Conservation (phyloP, 2,888 invertebrate genomes). For the Tinea trinotella region DNA sequence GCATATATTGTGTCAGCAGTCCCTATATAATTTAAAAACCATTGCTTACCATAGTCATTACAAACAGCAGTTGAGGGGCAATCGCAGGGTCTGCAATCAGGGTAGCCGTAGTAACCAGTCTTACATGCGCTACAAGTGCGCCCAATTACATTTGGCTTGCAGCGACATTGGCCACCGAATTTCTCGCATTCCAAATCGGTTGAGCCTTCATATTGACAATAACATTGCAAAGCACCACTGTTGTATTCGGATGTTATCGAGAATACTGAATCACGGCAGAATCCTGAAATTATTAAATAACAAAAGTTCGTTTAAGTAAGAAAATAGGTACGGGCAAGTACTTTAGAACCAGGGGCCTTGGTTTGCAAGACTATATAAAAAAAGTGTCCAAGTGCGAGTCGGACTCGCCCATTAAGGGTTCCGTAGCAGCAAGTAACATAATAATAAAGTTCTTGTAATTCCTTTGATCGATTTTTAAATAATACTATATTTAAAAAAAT, state of each 20-base stretch:
- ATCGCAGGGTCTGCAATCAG: conserved; percentile 90
- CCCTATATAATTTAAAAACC: too few species aligned
- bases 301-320: neutral
- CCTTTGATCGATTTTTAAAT: too few species aligned
- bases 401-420: too few species aligned
- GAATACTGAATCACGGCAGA: conserved; percentile 92
- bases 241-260: conserved; percentile 96
- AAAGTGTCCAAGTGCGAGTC: too few species aligned
- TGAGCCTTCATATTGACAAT: conserved; percentile 91
- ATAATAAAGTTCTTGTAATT: too few species aligned
- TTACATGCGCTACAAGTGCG: conserved; percentile 86
- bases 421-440: too few species aligned
- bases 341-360: too few species aligned
- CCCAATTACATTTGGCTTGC: conserved; percentile 94
- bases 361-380: too few species aligned
- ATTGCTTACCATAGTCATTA: conserved; percentile 76
- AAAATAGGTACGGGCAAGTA: too few species aligned
- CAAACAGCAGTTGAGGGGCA: conserved; percentile 89
- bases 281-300: conserved; percentile 65
- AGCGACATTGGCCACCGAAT: conserved; percentile 97
- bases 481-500: too few species aligned
- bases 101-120: conserved; percentile 97
- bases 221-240: conserved; percentile 90
- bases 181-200: conserved; percentile 87
- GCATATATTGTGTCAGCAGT: too few species aligned